Percentiles rank a stretch among this genome's conserved stretches.
These are phyloP conservation scores for Archips crataeganus DNA, from an alignment of 2,888 invertebrate genomes.

Conservation along the genomic window DNA sequence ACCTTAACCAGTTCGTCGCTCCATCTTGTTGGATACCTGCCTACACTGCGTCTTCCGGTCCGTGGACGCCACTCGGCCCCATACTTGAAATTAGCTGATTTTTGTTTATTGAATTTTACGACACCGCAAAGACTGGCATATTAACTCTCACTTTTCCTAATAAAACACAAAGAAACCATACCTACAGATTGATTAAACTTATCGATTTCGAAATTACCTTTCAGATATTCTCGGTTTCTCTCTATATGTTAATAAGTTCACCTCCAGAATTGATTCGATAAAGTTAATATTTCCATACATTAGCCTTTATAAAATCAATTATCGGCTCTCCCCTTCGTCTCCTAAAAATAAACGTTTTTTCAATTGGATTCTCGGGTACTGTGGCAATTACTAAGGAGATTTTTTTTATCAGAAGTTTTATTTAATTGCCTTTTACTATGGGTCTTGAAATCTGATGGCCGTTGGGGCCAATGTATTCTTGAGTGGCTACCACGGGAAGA, in stretches of 20 bases:
- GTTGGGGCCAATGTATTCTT: too few relatives aligned
- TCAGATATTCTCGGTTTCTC: conserved; percentile 58
- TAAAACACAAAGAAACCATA: conserved; percentile 3
- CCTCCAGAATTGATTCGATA: conserved; percentile 72
- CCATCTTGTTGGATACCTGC: too few relatives aligned
- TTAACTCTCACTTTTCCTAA: not conserved
- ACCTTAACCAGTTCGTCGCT: too few relatives aligned
- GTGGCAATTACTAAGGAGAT: not conserved
- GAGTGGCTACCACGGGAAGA: too few relatives aligned
- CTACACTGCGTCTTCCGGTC: too few relatives aligned
- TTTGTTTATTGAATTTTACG: too few relatives aligned
- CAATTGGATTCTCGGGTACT: conserved; percentile 4
- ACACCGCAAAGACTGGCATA: not conserved
- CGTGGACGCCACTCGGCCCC: too few relatives aligned
- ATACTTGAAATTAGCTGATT: too few relatives aligned
- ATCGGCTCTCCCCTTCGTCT: conserved; percentile 51
- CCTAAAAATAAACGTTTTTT: conserved; percentile 23
- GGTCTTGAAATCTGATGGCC: too few relatives aligned
- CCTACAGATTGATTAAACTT: conserved; percentile 29
- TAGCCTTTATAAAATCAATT: conserved; percentile 65
- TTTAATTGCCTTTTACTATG: not conserved
- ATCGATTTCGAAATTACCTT: conserved; percentile 40
- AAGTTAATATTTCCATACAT: conserved; percentile 51
- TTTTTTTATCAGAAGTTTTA: not conserved
- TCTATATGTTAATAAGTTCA: conserved; percentile 79